Percentiles rank a stretch among this genome's conserved stretches.
Conservation (phyloP, 2,113 vertebrate genomes). For the Apteryx owenii region DNA sequence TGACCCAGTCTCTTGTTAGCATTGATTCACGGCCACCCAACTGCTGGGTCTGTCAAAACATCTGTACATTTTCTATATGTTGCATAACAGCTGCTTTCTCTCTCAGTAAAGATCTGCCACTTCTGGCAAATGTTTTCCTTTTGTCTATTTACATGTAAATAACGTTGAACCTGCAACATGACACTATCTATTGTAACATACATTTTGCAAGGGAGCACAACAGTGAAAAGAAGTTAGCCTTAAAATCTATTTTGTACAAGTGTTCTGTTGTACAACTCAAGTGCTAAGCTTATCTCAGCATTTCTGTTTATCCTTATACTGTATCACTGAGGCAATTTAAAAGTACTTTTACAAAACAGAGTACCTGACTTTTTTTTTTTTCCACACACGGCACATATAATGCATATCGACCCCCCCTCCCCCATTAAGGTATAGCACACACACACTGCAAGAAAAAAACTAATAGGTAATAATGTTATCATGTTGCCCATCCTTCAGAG, state of each 20-base stretch:
- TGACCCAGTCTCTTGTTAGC: conserved; percentile 69
- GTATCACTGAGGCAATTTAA: conserved; percentile 97
- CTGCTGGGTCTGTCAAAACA: conserved; percentile 86
- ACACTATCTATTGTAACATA: conserved; percentile 99
- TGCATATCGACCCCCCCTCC: conserved; percentile 91
- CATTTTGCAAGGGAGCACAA: conserved; percentile 98
- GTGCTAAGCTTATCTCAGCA: conserved; percentile 93
- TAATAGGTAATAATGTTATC: conserved; percentile 87
- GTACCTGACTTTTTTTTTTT: conserved; percentile 95
- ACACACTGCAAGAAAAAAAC: conserved; percentile 88
- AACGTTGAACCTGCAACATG: conserved; percentile 99
- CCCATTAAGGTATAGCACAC: conserved; percentile 94
- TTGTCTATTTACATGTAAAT: conserved; percentile 99
- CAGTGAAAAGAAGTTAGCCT: conserved; percentile 93
- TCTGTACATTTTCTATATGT: conserved; percentile 98
- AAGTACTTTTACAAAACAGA: conserved; percentile 98
- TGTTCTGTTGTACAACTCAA: conserved; percentile 93
- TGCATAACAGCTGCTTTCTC: conserved; percentile 97
- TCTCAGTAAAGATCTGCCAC: conserved; percentile 93
- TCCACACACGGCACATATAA: conserved; percentile 94
- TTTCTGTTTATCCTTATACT: conserved; percentile 89
- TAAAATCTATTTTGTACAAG: conserved; percentile 98
- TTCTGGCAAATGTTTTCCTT: conserved; percentile 88
- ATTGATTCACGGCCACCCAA: conserved; percentile 75
- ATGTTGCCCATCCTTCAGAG: conserved; percentile 99